A percentile compares a stretch with the other conserved stretches of the same genome.
These are phyloP conservation scores for Empis stercorea DNA, from an alignment of 2,888 invertebrate genomes.

Conservation along the genomic window DNA sequence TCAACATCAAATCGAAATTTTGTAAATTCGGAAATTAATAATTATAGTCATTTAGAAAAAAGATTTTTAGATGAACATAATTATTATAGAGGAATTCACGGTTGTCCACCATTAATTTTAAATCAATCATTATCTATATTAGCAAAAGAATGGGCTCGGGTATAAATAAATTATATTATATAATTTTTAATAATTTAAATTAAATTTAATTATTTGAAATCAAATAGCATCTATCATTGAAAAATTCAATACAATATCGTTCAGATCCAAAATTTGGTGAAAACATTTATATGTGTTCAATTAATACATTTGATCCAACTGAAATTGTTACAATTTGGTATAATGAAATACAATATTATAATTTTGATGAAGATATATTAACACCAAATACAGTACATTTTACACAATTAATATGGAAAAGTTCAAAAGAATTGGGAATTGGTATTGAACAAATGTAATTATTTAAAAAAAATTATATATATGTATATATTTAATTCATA, in stretches of 20 bases:
- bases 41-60: too few species aligned
- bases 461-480: conserved; percentile 4
- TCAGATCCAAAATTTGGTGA: conserved; percentile 69
- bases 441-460: conserved; percentile 43
- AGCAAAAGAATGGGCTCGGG: conserved; percentile 56
- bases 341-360: conserved; percentile 56
- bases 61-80: conserved; percentile 40
- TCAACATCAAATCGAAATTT: too few species aligned
- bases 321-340: conserved; percentile 70
- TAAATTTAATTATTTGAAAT: background rate
- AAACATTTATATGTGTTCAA: conserved; percentile 69
- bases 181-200: background rate
- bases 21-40: too few species aligned
- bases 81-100: conserved; percentile 50
- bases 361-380: conserved; percentile 49
- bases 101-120: conserved; percentile 48
- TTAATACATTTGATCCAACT: conserved; percentile 49
- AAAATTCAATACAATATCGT: conserved; percentile 57
- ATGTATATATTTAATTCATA: too few species aligned
- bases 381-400: conserved; percentile 64
- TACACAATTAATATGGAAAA: conserved; percentile 75
- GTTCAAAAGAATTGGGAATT: conserved; percentile 59
- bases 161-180: conserved; percentile 13
- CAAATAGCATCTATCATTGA: conserved; percentile 40
- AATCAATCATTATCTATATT: conserved; percentile 51